Conservation (phyloP, 1,140 invertebrate genomes). For the Maniola jurtina region DNA sequence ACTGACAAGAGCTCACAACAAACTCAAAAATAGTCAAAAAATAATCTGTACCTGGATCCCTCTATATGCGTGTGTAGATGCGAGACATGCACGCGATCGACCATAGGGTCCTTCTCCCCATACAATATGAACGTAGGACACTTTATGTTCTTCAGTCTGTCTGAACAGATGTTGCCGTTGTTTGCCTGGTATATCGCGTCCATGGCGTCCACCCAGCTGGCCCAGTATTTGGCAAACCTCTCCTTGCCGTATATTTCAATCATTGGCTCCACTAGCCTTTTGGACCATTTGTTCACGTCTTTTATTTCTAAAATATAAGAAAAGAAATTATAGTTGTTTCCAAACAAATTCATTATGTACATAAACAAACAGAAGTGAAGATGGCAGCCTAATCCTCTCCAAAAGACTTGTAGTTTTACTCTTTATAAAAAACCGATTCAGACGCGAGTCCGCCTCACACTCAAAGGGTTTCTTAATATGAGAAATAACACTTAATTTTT, state of each 20-base stretch:
- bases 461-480: no score
- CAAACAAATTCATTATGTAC: no score
- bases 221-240: conserved; percentile 85
- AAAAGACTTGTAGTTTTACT: no score
- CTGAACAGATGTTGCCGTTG: conserved; percentile 86
- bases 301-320: conserved; percentile 70
- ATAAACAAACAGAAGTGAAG: no score
- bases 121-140: conserved; percentile 90
- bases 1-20: no score
- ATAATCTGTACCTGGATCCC: conserved; percentile 79
- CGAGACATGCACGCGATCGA: conserved; percentile 85
- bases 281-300: conserved; percentile 89
- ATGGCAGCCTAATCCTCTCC: no score
- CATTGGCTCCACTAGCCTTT: conserved; percentile 86
- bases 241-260: conserved; percentile 87
- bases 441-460: no score
- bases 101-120: conserved; percentile 88
- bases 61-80: conserved; percentile 85
- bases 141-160: conserved; percentile 80
- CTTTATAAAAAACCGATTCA: no score
- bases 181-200: conserved; percentile 79
- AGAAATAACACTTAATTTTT: no score
- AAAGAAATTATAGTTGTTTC: not conserved
- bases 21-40: no score
- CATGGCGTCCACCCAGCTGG: conserved; percentile 85